Conservation (phyloP, 2,113 vertebrate genomes). For the Ammodytes dubius region DNA sequence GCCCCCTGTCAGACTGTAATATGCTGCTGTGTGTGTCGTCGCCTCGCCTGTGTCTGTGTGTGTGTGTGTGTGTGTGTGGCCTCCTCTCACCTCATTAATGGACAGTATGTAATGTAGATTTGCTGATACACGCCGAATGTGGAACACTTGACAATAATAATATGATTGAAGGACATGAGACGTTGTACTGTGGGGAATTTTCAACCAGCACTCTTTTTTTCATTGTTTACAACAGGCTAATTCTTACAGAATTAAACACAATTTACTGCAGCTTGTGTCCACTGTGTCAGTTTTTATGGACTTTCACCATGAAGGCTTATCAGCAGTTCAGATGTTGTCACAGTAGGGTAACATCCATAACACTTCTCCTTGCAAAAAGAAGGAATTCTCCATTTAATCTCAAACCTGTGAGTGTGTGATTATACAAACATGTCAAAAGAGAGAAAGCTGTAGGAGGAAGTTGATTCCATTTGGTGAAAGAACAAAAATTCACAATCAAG, state of each 20-base stretch:
- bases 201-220: slow-evolving; percentile 67
- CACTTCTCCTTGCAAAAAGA: background rate
- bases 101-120: slow-evolving; percentile 31
- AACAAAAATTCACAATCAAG: background rate
- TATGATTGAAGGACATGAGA: slow-evolving; percentile 25
- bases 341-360: background rate
- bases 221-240: slow-evolving; percentile 39
- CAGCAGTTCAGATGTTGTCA: background rate
- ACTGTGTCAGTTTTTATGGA: background rate
- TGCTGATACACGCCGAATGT: slow-evolving; percentile 26
- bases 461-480: background rate
- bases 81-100: slow-evolving; percentile 43
- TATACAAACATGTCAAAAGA: too few relatives aligned
- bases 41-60: background rate
- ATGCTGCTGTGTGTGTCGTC: slow-evolving; percentile 29
- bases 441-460: background rate
- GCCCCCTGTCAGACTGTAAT: slow-evolving; percentile 39
- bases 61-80: slow-evolving; percentile 26
- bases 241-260: slow-evolving; percentile 65
- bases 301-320: background rate
- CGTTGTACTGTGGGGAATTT: slow-evolving; percentile 44
- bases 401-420: background rate
- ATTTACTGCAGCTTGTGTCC: slow-evolving; percentile 26
- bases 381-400: background rate
- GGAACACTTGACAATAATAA: slow-evolving; percentile 32